Conservation (phyloP, 1,140 invertebrate species). For the Leptinotarsa undecemlineata region DNA sequence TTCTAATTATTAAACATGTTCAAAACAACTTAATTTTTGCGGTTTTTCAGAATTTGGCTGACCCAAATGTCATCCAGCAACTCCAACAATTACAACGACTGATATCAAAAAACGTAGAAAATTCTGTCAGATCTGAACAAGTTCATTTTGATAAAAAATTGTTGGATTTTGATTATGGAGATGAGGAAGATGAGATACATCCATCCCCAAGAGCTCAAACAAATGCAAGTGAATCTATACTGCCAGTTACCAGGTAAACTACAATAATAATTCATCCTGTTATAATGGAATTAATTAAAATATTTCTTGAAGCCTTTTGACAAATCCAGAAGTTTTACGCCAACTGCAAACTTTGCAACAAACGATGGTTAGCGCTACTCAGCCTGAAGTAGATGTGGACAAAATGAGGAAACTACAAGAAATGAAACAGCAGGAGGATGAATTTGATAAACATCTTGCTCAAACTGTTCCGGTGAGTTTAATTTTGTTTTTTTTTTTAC, state of each 20-base stretch:
- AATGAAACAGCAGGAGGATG: conserved; percentile 76
- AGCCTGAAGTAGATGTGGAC: conserved; percentile 68
- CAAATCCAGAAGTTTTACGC: conserved; percentile 74
- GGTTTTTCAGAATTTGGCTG: conserved; percentile 46
- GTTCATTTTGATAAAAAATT: conserved; percentile 77
- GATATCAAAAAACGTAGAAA: conserved; percentile 58
- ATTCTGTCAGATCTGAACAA: conserved; percentile 52
- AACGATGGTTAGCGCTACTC: conserved; percentile 52
- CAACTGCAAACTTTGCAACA: conserved; percentile 70
- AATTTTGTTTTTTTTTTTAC: too few species aligned
- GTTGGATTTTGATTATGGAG: conserved; percentile 83
- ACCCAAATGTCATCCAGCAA: conserved; percentile 58
- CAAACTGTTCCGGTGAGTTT: conserved; percentile 67
- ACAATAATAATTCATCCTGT: neutral
- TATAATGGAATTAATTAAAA: neutral
- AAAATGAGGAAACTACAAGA: conserved; percentile 71
- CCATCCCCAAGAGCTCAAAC: conserved; percentile 48
- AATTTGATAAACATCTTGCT: conserved; percentile 78
- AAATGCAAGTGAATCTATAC: conserved; percentile 14
- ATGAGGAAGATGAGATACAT: conserved; percentile 67
- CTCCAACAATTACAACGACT: conserved; percentile 65
- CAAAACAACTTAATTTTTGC: conserved; percentile 10
- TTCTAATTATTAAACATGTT: conserved; percentile 2
- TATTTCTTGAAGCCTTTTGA: conserved; percentile 63
- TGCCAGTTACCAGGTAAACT: conserved; percentile 47